phyloP scores from a whole-genome alignment of 2,888 invertebrate genomes.

The Leptinotarsa peninsularis region DNA sequence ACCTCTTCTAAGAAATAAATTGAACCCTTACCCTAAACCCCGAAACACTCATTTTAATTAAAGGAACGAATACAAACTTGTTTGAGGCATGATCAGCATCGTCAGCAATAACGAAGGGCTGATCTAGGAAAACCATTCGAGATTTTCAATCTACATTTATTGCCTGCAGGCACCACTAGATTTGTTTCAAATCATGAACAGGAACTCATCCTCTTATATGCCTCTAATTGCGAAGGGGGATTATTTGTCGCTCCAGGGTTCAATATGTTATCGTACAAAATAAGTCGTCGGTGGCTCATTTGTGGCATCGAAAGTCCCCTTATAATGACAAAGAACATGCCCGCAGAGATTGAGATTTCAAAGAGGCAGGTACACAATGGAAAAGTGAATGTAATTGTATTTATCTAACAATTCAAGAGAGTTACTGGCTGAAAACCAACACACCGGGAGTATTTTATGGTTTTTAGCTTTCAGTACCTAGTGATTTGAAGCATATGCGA shows the following conservation, averaged over 20 bases:
- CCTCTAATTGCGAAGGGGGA: conserved; percentile 12
- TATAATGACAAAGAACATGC: not conserved
- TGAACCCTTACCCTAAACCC: not conserved
- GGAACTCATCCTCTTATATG: conserved; percentile 11
- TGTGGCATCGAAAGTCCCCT: conserved; percentile 9
- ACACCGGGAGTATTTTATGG: too few relatives aligned
- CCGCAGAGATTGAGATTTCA: not conserved
- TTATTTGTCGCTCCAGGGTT: conserved; percentile 4
- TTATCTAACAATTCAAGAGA: not conserved
- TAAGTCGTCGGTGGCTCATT: conserved; percentile 10
- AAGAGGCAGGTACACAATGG: not conserved
- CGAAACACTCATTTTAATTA: conserved; percentile 9
- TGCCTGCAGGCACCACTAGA: conserved; percentile 16
- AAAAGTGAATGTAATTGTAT: not conserved
- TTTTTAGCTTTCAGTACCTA: too few relatives aligned
- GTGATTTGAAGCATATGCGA: too few relatives aligned
- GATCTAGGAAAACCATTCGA: conserved; percentile 2
- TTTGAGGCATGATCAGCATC: conserved; percentile 1
- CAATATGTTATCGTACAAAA: conserved; percentile 10
- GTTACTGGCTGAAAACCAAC: not conserved
- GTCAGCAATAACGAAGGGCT: conserved; percentile 15
- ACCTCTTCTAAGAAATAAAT: not conserved
- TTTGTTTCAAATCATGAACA: conserved; percentile 11
- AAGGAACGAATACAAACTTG: conserved; percentile 4
- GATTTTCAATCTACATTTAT: conserved; percentile 16